Base-by-base conservation (phyloP, 2,113 vertebrate genomes). In the Phyllopteryx taeniolatus region DNA sequence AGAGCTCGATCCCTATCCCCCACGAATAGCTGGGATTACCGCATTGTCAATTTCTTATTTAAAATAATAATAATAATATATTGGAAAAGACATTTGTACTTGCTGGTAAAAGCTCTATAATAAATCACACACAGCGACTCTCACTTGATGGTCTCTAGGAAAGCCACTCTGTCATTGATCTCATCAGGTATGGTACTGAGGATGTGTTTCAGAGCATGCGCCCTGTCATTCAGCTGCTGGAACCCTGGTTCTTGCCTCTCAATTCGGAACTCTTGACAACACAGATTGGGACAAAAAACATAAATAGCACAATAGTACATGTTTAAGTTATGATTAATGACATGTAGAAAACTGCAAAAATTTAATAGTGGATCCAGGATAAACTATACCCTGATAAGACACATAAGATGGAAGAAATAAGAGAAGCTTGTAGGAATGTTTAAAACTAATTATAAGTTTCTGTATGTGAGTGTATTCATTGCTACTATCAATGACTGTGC, bases 121-220 rank as follows among this genome's bases (percentile, higher is more conserved):
- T 60, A 17, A 60, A 33, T 61, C 31, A 61, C 56, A 59, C 11
- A 27, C 3, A 10, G 7, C 53, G 31, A 74, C 11, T 86, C 95
- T 93, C 88, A 98, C 96, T 96, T 96, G 94, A 97, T 95, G 93
- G 94, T 96, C 92, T 95, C 94, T 69, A 98, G 92, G 89, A 97
- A 96, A 79, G 95, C 92, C 71, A 95, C 95, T 92, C 96, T 88
- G 90, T 98, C 97, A 75, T 93, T 95, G 90, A 99, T 98, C 91
- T 98, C 95, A 76, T 99, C 96, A 33, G 96, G 96, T 87, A 99
- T 95, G 91, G 95, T 96, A 88, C 97, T 98, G 83, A 99, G 95
- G 87, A 98, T 96, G 44, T 94, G 95, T 85, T 97, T 98, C 90
- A 98, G 95, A 85, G 95, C 94, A 73, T 92, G 93, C 86, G 95